Percentiles rank a stretch among this genome's conserved stretches.
These are phyloP conservation scores for Lynx canadensis DNA, from an alignment of 2,113 vertebrate species.

Conservation along the genomic window DNA sequence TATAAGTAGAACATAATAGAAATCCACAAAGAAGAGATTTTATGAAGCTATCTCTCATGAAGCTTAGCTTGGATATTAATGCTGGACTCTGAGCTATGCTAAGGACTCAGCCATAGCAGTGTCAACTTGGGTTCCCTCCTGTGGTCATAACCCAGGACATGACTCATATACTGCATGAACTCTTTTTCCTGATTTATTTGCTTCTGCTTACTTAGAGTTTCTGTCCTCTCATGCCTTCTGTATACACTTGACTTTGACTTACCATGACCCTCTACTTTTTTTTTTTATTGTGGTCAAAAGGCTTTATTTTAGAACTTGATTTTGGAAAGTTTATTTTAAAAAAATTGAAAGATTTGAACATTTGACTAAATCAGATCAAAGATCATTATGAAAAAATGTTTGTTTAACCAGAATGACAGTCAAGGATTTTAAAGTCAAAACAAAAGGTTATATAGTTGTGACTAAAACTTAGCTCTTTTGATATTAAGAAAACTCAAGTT, in stretches of 20 bases:
- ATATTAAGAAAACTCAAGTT: no score
- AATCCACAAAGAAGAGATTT: not conserved
- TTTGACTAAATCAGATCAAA: no score
- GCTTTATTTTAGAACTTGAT: no score
- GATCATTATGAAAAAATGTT: no score
- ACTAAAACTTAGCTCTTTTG: no score
- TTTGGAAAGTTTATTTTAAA: no score
- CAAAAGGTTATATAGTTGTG: no score
- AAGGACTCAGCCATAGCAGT: not conserved
- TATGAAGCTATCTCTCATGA: not conserved
- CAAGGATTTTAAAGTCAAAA: no score
- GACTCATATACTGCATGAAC: not conserved
- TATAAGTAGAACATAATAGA: not conserved
- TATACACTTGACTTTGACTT: not conserved
- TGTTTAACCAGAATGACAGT: no score
- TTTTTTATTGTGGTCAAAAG: no score
- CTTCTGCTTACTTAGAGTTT: not conserved
- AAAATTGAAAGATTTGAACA: no score
- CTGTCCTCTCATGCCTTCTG: not conserved
- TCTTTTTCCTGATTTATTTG: not conserved
- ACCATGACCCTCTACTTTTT: not conserved
- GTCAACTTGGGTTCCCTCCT: not conserved
- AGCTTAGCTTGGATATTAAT: not conserved
- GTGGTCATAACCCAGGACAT: fast-evolving
- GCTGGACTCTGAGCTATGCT: not conserved